Conservation (phyloP, 2,797 vertebrate species). For the Emys orbicularis region DNA sequence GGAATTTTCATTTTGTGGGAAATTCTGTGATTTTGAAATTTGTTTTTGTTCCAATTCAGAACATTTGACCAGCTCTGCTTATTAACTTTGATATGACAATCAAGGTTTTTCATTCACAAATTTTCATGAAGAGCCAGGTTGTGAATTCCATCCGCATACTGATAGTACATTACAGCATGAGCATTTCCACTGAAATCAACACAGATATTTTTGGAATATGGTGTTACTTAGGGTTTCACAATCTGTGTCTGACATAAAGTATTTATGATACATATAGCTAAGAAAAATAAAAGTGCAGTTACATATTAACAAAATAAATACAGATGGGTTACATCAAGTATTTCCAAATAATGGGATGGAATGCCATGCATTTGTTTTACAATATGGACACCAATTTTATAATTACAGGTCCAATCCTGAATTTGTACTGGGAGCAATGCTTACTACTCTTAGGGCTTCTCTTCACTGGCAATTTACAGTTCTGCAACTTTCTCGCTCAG, state of each 20-base stretch:
- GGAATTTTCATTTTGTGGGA: background rate
- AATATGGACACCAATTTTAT: background rate
- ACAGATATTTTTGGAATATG: background rate
- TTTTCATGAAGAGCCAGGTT: background rate
- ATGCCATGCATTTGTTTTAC: background rate
- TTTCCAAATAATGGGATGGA: background rate
- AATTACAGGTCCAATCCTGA: background rate
- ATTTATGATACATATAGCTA: background rate
- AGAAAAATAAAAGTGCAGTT: background rate
- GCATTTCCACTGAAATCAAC: background rate
- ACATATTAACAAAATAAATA: background rate
- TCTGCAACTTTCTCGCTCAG: too few relatives aligned
- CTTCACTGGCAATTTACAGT: too few relatives aligned
- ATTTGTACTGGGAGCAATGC: background rate
- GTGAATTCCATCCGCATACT: background rate
- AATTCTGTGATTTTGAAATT: background rate
- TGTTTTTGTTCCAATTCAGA: background rate
- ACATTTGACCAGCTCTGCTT: background rate
- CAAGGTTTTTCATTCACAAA: background rate
- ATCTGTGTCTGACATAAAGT: background rate
- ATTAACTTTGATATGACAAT: fast-evolving
- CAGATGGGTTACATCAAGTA: background rate
- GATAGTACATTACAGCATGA: background rate
- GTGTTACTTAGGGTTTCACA: background rate
- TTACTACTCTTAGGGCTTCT: background rate